Conservation (phyloP, 2,888 invertebrate species). For the Ochropleura leucogaster region DNA sequence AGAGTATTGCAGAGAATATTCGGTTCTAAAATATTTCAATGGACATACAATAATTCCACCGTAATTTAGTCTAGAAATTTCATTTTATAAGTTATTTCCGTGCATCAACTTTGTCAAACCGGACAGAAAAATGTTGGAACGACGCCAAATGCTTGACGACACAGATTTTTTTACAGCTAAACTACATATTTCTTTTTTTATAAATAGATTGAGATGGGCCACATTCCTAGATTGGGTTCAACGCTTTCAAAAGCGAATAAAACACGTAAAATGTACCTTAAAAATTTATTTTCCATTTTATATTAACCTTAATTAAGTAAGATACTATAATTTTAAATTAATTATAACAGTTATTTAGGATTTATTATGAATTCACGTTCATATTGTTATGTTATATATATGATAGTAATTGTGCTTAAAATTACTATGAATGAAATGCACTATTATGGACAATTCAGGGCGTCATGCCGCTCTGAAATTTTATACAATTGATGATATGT, state of each 20-base stretch:
- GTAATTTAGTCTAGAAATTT: constrained; percentile 13
- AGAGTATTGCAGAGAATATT: not conserved
- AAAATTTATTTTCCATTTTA: constrained; percentile 88
- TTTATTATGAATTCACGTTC: constrained; percentile 86
- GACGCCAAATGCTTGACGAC: constrained; percentile 73
- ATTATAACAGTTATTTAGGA: constrained; percentile 88
- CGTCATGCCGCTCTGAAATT: constrained; percentile 69
- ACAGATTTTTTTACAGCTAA: constrained; percentile 69
- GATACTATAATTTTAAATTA: constrained; percentile 86
- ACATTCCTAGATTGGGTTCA: constrained; percentile 4
- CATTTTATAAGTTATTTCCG: constrained; percentile 36
- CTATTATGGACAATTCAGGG: constrained; percentile 85
- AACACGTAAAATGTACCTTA: constrained; percentile 79
- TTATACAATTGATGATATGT: constrained; percentile 79
- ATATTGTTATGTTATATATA: constrained; percentile 79
- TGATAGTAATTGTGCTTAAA: constrained; percentile 85
- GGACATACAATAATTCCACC: not conserved
- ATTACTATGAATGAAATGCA: constrained; percentile 88
- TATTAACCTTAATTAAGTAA: constrained; percentile 88
- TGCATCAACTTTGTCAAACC: constrained; percentile 33
- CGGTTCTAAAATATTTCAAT: not conserved
- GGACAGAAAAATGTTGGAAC: constrained; percentile 60
- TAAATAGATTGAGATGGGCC: constrained; percentile 34
- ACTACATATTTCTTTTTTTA: constrained; percentile 42
- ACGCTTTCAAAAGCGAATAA: constrained; percentile 76